Evolutionary conservation across 2,113 vertebrate species (phyloP).

Genomic region (Pogona vitticeps): DNA sequence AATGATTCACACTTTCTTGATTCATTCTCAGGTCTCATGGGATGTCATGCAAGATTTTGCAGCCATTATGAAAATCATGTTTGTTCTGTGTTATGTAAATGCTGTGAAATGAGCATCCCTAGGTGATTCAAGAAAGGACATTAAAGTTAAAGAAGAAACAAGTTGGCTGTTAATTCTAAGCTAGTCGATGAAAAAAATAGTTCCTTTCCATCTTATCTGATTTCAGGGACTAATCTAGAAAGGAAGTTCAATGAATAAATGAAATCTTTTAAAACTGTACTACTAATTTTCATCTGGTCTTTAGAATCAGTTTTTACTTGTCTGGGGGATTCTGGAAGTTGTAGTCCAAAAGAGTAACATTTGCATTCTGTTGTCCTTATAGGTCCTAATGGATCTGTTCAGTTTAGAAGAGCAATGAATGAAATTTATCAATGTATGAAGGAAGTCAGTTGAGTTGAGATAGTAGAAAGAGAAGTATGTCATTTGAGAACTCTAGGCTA

Average conservation of each 20-base stretch:
- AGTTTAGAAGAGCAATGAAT: not conserved
- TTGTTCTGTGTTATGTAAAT: conserved; percentile 27
- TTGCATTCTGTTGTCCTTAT: too few species aligned
- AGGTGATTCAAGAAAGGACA: conserved; percentile 25
- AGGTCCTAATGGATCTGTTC: not conserved
- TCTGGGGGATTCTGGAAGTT: too few species aligned
- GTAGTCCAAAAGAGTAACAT: too few species aligned
- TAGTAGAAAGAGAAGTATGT: not conserved
- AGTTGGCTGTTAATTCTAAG: not conserved
- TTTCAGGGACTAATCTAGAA: not conserved
- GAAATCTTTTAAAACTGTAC: not conserved
- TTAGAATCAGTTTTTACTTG: not conserved
- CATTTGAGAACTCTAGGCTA: not conserved
- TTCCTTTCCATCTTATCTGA: not conserved
- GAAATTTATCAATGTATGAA: not conserved
- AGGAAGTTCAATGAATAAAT: not conserved
- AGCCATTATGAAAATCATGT: conserved; percentile 29
- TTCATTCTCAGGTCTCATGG: conserved; percentile 10
- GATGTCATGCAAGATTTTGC: conserved; percentile 11
- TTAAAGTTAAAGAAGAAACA: conserved; percentile 12
- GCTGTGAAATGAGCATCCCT: conserved; percentile 11
- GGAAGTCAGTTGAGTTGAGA: not conserved
- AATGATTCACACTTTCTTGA: conserved; percentile 22
- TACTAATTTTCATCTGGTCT: not conserved
- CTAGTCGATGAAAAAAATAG: not conserved